Conservation (phyloP, 1,140 invertebrate species). For the Diachasmimorpha longicaudata region DNA sequence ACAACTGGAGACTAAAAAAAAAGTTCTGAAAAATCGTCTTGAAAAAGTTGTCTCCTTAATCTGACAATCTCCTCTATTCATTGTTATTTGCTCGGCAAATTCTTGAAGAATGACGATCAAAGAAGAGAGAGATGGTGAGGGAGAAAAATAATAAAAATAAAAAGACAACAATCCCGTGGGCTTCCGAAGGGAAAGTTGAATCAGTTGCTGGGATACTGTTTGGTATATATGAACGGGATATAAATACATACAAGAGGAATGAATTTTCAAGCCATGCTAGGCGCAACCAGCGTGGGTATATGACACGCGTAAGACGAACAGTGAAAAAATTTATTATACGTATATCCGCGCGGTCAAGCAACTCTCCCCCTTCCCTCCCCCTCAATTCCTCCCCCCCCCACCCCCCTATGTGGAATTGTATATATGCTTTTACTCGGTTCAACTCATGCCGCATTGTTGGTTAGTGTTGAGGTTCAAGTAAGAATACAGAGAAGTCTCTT, state of each 20-base stretch:
- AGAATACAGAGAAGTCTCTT: slow-evolving; percentile 1
- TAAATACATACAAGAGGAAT: background rate
- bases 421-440: background rate
- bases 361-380: background rate
- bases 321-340: background rate
- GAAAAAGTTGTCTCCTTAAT: too few species aligned
- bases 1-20: too few species aligned
- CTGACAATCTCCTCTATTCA: too few species aligned
- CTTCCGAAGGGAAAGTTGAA: slow-evolving; percentile 12
- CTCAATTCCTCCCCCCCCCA: too few species aligned
- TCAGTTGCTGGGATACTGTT: background rate
- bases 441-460: background rate
- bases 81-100: too few species aligned
- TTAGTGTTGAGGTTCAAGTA: background rate
- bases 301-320: slow-evolving; percentile 13
- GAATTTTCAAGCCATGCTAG: background rate
- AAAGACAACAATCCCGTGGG: background rate
- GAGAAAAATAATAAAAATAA: background rate
- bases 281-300: slow-evolving; percentile 5
- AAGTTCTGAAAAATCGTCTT: too few species aligned
- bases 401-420: background rate
- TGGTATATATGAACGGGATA: background rate
- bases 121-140: background rate
- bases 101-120: background rate
- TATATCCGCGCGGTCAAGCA: slow-evolving; percentile 3